Evolutionary conservation across 2,797 vertebrate genomes (phyloP), one percentile per base, ranked within the genome.

Genomic region (Tangara arthus): DNA sequence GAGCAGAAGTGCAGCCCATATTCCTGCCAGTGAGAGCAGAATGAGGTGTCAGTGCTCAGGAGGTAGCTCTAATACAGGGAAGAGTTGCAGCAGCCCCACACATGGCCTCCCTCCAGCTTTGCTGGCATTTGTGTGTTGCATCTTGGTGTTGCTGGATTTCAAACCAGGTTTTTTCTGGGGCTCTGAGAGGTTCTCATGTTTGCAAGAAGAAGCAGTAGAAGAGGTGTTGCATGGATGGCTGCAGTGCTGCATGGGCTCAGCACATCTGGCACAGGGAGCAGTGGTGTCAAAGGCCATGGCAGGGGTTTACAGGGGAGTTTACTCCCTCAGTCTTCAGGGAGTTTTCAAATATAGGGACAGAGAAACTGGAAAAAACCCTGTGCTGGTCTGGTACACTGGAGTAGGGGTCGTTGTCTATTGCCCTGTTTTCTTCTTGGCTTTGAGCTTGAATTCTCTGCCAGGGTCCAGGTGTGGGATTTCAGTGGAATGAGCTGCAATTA

Each of bases 401-500:
- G 22, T 1, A 69, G 34, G 32, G 21, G 53, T 35, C 64, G 12
- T 16, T 52, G 34, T 14, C 26, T 76, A 1, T 46, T 87, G 70
- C 3, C 60, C 70, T 85, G 26, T 73, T 87, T 85, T 55, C 49
- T 64, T 77, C 49, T 82, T 6, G 1, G n/a, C 42, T 91, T 86
- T 91, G 56, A 53, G 65, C 41, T 87, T 59, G 27, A 89, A 60
- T 53, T 75, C 19, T 80, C n/a, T 76, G 65, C 46, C 82, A 75
- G 56, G 27, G 44, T 49, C 39, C 61, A 63, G 50, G 47, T 77
- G 42, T 78, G 79, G 17, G 24, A 88, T 94, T 94, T 89, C 69
- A 59, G 34, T 78, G 35, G 44, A 92, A 89, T 22, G 63, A 80
- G 76, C 65, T 92, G 72, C 53, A 68, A 12, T 75, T 93, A 57